Conservation (phyloP, 2,797 vertebrate species). For the Sebastes vulpes region DNA sequence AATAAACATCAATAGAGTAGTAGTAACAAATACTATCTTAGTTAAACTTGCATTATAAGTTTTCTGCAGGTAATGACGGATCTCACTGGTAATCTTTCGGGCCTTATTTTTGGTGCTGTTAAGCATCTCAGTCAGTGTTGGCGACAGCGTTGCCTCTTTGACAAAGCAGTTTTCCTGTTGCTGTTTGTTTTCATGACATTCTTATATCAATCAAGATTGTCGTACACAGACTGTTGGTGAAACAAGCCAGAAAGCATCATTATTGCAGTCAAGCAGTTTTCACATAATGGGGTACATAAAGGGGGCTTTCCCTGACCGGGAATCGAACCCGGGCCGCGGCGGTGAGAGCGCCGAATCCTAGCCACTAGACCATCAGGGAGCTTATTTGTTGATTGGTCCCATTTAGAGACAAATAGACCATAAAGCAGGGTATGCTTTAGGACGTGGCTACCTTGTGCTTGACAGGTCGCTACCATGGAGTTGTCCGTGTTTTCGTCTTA, state of each 20-base stretch:
- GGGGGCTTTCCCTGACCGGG: slow-evolving; percentile 67
- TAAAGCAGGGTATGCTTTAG: no score
- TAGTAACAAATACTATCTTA: background rate
- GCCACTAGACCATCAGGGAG: slow-evolving; percentile 87
- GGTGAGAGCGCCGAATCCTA: slow-evolving; percentile 86
- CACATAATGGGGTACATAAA: background rate
- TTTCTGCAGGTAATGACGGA: background rate
- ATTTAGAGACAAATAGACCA: no score
- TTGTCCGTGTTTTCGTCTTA: no score
- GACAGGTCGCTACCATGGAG: no score
- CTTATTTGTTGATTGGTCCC: background rate
- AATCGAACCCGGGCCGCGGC: slow-evolving; percentile 82
- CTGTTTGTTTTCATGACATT: background rate
- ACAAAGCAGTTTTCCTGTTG: background rate
- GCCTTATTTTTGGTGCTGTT: background rate
- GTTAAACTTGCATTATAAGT: background rate
- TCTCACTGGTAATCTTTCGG: background rate
- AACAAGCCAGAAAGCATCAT: background rate
- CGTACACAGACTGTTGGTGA: background rate
- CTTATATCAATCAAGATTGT: background rate
- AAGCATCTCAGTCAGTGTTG: background rate
- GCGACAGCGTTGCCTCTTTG: background rate
- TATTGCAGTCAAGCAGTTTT: background rate
- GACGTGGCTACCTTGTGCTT: no score
- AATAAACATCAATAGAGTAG: background rate